Conservation (phyloP, 2,888 invertebrate genomes). For the Athalia rosae region DNA sequence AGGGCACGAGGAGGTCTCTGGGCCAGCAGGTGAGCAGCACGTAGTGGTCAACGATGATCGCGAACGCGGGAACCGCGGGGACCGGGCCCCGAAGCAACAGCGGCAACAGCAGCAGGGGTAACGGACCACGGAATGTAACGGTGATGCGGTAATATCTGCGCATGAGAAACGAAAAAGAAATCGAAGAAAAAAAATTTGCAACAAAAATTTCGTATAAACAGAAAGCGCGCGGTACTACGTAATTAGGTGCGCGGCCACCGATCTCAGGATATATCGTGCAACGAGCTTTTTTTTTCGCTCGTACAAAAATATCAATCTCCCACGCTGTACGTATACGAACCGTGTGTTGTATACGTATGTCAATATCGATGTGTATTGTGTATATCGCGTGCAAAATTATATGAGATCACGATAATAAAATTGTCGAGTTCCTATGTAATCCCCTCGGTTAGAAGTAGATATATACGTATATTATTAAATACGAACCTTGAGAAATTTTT, state of each 20-base stretch:
- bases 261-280: too few species aligned
- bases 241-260: not conserved
- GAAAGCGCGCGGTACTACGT: not conserved
- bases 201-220: not conserved
- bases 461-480: too few species aligned
- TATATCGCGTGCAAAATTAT: too few species aligned
- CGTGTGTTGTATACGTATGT: too few species aligned
- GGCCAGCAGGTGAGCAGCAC: constrained; percentile 38
- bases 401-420: too few species aligned
- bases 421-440: too few species aligned
- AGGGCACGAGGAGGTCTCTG: constrained; percentile 40
- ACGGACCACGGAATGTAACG: constrained; percentile 56
- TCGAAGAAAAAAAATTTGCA: not conserved
- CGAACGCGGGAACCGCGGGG: constrained; percentile 28
- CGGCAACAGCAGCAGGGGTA: constrained; percentile 28
- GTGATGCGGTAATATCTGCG: constrained; percentile 48
- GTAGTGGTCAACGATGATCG: constrained; percentile 21
- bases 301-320: too few species aligned
- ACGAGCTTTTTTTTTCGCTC: too few species aligned
- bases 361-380: too few species aligned
- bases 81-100: constrained; percentile 26
- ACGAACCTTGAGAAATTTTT: too few species aligned
- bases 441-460: too few species aligned
- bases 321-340: too few species aligned
- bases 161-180: not conserved